Evolutionary conservation across 2,888 invertebrate species (phyloP).

Genomic region (Bruchidius siliquastri): DNA sequence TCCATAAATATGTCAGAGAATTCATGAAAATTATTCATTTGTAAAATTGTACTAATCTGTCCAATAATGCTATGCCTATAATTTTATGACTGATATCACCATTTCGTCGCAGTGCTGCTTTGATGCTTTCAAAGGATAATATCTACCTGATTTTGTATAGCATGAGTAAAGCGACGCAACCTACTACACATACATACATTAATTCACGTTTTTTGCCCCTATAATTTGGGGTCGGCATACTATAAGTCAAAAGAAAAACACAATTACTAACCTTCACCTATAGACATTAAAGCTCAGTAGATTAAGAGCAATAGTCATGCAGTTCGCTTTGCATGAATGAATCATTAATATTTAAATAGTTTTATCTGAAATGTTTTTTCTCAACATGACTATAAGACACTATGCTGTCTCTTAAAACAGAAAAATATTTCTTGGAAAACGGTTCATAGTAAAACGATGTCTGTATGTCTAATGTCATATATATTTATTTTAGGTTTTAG

Average conservation of each 20-base stretch:
- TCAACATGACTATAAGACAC: too few species aligned
- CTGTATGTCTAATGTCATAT: too few species aligned
- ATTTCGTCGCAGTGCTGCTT: neutral
- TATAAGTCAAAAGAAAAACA: slow-evolving; percentile 31
- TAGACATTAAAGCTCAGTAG: slow-evolving; percentile 1
- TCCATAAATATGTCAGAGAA: too few species aligned
- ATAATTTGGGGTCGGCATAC: slow-evolving; percentile 46
- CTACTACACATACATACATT: slow-evolving; percentile 50
- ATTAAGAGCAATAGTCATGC: neutral
- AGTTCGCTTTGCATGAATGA: neutral
- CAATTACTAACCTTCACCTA: slow-evolving; percentile 18
- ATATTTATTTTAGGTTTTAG: too few species aligned
- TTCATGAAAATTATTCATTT: too few species aligned
- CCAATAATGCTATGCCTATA: neutral
- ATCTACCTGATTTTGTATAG: slow-evolving; percentile 48
- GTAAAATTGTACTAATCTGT: too few species aligned
- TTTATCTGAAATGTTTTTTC: too few species aligned
- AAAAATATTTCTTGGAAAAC: too few species aligned
- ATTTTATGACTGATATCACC: neutral
- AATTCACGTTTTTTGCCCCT: slow-evolving; percentile 49
- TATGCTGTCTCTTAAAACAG: too few species aligned
- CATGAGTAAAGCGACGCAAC: slow-evolving; percentile 47
- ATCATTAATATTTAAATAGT: too few species aligned
- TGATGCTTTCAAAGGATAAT: slow-evolving; percentile 4
- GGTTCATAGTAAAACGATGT: too few species aligned